These are phyloP conservation scores for Sorex fumeus DNA, from an alignment of 2,113 vertebrate genomes.

Conservation along the genomic window DNA sequence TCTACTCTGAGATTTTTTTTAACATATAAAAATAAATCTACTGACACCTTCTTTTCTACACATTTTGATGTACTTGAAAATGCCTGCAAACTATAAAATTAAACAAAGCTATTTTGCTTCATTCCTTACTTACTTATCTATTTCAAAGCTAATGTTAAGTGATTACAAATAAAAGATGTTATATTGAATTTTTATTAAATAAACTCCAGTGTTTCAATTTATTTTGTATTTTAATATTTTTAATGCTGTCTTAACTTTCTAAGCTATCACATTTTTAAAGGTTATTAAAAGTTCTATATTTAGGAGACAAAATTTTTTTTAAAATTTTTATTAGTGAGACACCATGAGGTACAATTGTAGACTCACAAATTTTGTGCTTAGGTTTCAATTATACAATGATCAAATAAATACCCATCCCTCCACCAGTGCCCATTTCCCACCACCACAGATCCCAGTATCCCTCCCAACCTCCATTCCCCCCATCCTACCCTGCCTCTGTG, in stretches of 20 bases:
- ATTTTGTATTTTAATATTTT: not conserved
- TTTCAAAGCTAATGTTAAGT: slow-evolving; percentile 1
- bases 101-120: slow-evolving; percentile 14
- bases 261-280: not conserved
- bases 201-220: not conserved
- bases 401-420: too few species aligned
- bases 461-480: too few species aligned
- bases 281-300: not conserved
- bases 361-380: too few species aligned
- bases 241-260: not conserved
- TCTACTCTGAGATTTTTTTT: slow-evolving; percentile 18
- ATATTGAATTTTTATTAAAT: not conserved
- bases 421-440: too few species aligned
- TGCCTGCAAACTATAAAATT: slow-evolving; percentile 9
- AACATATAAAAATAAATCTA: not conserved
- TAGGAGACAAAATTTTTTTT: not conserved
- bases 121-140: not conserved
- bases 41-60: not conserved
- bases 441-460: too few species aligned
- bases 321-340: too few species aligned
- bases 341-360: too few species aligned
- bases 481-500: too few species aligned
- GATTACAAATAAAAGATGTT: not conserved
- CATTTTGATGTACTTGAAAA: not conserved
- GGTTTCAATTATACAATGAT: too few species aligned